Evolutionary conservation across 2,113 vertebrate genomes (phyloP).

Genomic region (Nycticryphes semicollaris): DNA sequence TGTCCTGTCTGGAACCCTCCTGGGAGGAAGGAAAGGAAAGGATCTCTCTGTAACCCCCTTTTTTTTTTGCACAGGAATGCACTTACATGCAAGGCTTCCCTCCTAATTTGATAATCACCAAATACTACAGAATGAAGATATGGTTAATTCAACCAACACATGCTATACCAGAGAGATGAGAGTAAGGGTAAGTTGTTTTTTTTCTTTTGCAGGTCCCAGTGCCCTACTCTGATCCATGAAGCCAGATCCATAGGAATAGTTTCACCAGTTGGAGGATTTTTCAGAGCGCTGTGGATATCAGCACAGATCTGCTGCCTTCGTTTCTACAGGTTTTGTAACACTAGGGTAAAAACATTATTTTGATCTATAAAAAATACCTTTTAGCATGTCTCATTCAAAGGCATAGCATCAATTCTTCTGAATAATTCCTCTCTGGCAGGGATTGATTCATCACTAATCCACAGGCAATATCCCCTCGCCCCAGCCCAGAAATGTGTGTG

Average conservation of each 20-base stretch:
- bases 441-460: background rate
- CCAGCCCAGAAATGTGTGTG: rapidly evolving
- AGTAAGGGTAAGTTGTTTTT: background rate
- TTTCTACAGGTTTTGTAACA: background rate
- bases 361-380: background rate
- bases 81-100: background rate
- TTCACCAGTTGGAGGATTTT: background rate
- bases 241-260: background rate
- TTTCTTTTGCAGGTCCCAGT: background rate
- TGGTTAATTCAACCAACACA: background rate
- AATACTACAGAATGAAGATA: background rate
- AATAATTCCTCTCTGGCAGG: background rate
- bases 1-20: background rate
- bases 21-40: background rate
- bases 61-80: background rate
- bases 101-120: background rate
- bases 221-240: background rate
- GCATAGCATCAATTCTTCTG: background rate
- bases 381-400: background rate
- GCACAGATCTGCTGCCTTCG: background rate
- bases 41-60: background rate
- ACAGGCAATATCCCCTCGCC: background rate
- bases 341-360: background rate
- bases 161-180: background rate
- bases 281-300: background rate